Evolutionary conservation across 2,797 vertebrate genomes (phyloP).

Genomic region (Cirrhinus mrigala): DNA sequence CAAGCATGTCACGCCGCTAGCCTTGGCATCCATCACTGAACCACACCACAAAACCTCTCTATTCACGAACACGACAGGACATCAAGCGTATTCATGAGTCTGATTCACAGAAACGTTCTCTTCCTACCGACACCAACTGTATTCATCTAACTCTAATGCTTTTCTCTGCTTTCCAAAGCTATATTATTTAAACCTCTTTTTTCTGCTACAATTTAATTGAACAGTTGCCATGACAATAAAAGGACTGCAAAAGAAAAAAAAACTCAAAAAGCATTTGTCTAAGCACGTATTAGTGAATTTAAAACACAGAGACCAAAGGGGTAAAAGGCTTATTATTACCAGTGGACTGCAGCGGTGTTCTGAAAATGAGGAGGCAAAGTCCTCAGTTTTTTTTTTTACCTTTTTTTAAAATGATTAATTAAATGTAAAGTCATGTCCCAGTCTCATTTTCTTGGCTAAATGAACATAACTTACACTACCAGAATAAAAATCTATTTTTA

Average conservation of each 20-base stretch:
- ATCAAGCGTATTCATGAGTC: conserved; percentile 49
- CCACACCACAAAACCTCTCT: conserved; percentile 49
- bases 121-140: conserved; percentile 34
- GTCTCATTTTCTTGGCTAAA: too few species aligned
- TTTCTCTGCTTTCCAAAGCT: neutral
- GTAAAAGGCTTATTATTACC: neutral
- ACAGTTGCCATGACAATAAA: conserved; percentile 20
- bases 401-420: too few species aligned
- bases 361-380: too few species aligned
- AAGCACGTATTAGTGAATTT: neutral
- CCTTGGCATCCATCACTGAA: conserved; percentile 57
- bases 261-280: conserved; percentile 1
- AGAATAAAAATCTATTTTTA: too few species aligned
- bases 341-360: too few species aligned
- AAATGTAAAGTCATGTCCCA: too few species aligned
- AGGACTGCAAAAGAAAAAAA: neutral
- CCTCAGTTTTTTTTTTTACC: too few species aligned
- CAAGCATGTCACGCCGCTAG: conserved; percentile 49
- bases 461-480: too few species aligned
- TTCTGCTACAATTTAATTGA: neutral
- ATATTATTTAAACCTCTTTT: neutral
- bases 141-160: conserved; percentile 14
- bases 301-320: neutral
- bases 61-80: conserved; percentile 42
- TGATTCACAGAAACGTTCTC: conserved; percentile 41